Evolutionary conservation across 2,797 vertebrate genomes (phyloP).

Genomic region (Monodelphis domestica): DNA sequence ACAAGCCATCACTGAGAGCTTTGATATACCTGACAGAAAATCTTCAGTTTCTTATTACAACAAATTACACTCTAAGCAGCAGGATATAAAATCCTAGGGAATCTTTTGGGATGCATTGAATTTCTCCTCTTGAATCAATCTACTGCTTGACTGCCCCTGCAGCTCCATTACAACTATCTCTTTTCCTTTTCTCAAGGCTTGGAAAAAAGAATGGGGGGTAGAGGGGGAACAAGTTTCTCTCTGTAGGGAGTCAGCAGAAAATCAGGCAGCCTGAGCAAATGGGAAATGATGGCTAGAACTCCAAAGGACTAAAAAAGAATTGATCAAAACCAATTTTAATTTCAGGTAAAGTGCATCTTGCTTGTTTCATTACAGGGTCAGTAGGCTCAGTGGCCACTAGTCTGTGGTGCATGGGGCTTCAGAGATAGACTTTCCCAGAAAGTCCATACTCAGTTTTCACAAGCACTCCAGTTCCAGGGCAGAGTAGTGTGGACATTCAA

Average conservation of each 20-base stretch:
- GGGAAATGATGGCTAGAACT: constrained; percentile 65
- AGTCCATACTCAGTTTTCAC: constrained; percentile 65
- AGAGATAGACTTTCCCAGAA: constrained; percentile 55
- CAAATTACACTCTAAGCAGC: constrained; percentile 79
- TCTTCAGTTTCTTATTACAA: constrained; percentile 82
- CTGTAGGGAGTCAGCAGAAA: constrained; percentile 76
- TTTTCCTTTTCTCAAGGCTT: constrained; percentile 81
- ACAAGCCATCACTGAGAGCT: constrained; percentile 69
- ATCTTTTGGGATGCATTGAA: constrained; percentile 82
- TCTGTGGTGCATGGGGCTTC: constrained; percentile 19
- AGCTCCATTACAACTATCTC: constrained; percentile 79
- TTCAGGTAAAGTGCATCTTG: constrained; percentile 72
- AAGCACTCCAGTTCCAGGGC: constrained; percentile 39
- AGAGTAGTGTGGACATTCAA: constrained; percentile 36
- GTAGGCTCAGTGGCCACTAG: constrained; percentile 66
- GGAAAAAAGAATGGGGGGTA: constrained; percentile 40
- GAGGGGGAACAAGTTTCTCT: constrained; percentile 75
- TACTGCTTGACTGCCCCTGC: constrained; percentile 82
- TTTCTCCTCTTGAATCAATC: constrained; percentile 85
- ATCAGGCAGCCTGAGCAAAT: constrained; percentile 66
- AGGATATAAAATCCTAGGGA: constrained; percentile 79
- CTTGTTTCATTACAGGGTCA: constrained; percentile 70
- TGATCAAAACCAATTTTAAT: constrained; percentile 76
- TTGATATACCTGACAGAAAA: constrained; percentile 81
- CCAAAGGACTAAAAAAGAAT: constrained; percentile 72